phyloP scores from a whole-genome alignment of 2,113 vertebrate species.

The Xyrauchen texanus region DNA sequence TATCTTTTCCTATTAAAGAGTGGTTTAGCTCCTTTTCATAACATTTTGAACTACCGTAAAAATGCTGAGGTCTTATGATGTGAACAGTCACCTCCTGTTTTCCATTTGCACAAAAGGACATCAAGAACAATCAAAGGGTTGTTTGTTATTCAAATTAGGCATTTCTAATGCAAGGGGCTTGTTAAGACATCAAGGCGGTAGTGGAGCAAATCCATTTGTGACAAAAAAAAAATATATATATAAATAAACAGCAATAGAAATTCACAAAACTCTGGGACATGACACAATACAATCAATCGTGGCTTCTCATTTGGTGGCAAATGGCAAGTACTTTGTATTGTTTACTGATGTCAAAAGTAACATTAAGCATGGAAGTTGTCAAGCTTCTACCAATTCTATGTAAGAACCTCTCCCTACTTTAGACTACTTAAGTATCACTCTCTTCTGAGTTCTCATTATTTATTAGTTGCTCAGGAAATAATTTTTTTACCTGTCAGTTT shows the following conservation, averaged over 20 bases:
- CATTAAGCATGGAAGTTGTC: not conserved
- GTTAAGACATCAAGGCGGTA: conserved; percentile 49
- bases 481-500: too few relatives aligned
- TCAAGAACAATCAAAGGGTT: conserved; percentile 46
- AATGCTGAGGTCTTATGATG: not conserved
- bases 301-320: not conserved
- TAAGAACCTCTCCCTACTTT: not conserved
- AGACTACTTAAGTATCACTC: too few relatives aligned
- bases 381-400: not conserved
- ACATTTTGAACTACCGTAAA: conserved; percentile 1
- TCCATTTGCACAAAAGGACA: conserved; percentile 46
- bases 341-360: not conserved
- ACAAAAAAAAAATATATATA: not conserved
- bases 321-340: conserved; percentile 22
- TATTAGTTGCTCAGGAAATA: too few relatives aligned
- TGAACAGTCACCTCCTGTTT: conserved; percentile 10
- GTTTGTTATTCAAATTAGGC: conserved; percentile 56
- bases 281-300: too few relatives aligned
- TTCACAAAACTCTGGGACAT: conserved; percentile 3
- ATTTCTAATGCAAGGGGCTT: conserved; percentile 46
- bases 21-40: not conserved
- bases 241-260: too few relatives aligned
- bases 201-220: conserved; percentile 31
- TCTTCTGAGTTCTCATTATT: too few relatives aligned
- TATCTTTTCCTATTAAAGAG: not conserved